phyloP scores from a whole-genome alignment of 2,888 invertebrate species.

The Drosophila kambysellisi region DNA sequence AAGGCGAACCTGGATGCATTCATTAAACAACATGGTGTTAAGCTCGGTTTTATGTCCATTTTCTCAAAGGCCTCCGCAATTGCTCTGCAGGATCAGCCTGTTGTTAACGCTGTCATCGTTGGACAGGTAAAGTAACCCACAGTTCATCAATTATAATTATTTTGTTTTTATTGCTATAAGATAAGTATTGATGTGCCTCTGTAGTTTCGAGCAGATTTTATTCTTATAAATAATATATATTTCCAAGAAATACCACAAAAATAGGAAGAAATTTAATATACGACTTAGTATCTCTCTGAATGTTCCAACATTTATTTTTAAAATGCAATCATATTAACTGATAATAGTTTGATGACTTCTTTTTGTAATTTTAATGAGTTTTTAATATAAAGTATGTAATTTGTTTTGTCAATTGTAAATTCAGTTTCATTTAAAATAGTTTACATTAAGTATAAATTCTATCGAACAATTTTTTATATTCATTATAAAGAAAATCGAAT shows the following conservation, averaged over 20 bases:
- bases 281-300: background rate
- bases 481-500: background rate
- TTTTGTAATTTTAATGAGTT: background rate
- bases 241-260: background rate
- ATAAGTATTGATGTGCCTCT: background rate
- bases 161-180: no score
- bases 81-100: constrained; percentile 97
- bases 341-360: background rate
- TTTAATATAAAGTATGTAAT: background rate
- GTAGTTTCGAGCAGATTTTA: background rate
- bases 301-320: background rate
- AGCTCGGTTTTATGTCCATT: constrained; percentile 99
- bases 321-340: background rate
- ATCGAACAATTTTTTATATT: background rate
- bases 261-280: background rate
- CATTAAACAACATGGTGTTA: constrained; percentile 96
- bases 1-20: constrained; percentile 95
- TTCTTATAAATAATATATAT: background rate
- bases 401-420: no score
- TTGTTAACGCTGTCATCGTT: constrained; percentile 98
- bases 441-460: no score
- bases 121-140: constrained; percentile 86
- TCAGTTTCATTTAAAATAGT: no score
- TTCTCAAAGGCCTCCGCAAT: constrained; percentile 97
- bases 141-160: background rate